Base-by-base conservation (phyloP, 1,140 invertebrate genomes). In the Brachionus rubens region DNA sequence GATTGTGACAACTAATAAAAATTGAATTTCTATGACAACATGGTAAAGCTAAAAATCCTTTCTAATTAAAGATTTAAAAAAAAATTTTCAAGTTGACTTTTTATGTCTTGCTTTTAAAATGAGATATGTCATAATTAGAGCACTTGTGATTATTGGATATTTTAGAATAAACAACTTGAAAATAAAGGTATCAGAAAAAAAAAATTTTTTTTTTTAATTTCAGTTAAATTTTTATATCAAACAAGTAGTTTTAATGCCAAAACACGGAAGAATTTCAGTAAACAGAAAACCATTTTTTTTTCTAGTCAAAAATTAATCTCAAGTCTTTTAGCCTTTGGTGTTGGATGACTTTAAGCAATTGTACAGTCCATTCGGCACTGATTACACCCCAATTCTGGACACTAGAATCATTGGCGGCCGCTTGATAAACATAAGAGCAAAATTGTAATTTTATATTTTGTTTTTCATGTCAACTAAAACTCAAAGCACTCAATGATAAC, bases 301-400 rank as follows among this genome's bases (percentile, higher is more conserved):
- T 41, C 30, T 24, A 43, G 24, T 46, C 43, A 12, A 28, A n/a
- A 59, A 33, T 33, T 3, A 3, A 70, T 24, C 6, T 47, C 30
- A 26, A 46, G 21, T 33, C n/a, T 28, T 30, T 56, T 56, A 72
- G 68, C 68, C 68, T 28, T 41, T 19, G 12, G 19, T 54, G 2
- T 26, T 16, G 2, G 68, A 72, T 19, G 50, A 72, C 28, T 36
- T 14, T 36, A 40, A 72, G 28, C 26, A 21, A 6, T 21, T 72
- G 28, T 72, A 72, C 19, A 72, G 43, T 72, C 72, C 72, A 28
- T 75, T 40, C 47, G 72, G 72, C 28, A 75, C 72, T 19, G 72
- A 75, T 19, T 28, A 52, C 40, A 75, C 72, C 9, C 72, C 72
- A 19, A 26, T 47, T 41, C 30, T 54, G 19, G 16, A 41, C 9